phyloP scores from a whole-genome alignment of 2,113 vertebrate genomes.

The Catharus minimus region DNA sequence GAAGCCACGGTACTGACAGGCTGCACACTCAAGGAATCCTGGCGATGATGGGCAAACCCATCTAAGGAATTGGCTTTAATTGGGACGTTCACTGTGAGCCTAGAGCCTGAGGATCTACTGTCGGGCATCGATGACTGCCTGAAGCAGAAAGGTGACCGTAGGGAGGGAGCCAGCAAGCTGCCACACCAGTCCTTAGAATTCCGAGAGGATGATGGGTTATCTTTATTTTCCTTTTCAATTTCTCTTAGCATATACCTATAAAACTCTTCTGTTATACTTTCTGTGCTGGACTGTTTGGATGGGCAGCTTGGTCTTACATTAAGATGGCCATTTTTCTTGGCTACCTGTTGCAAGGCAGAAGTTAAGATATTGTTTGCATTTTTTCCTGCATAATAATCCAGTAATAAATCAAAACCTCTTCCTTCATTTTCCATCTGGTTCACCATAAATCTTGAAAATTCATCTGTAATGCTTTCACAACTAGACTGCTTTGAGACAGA shows the following conservation, averaged over 20 bases:
- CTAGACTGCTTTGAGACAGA: conserved; percentile 98
- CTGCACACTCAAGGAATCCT: conserved; percentile 82
- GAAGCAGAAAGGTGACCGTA: conserved; percentile 83
- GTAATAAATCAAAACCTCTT: conserved; percentile 89
- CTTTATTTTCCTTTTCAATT: conserved; percentile 89
- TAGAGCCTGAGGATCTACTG: conserved; percentile 80
- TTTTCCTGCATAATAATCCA: conserved; percentile 97
- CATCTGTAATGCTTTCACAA: conserved; percentile 97
- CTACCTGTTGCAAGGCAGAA: conserved; percentile 89
- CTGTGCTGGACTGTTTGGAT: conserved; percentile 96
- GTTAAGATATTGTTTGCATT: conserved; percentile 91
- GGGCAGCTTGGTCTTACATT: conserved; percentile 85
- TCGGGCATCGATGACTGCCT: conserved; percentile 92
- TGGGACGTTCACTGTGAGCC: conserved; percentile 86
- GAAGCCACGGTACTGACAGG: conserved; percentile 77
- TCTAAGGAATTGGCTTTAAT: conserved; percentile 96
- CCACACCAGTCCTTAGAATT: conserved; percentile 88
- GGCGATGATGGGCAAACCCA: conserved; percentile 83
- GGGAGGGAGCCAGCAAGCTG: conserved; percentile 81
- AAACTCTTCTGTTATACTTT: conserved; percentile 97
- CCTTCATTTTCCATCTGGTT: conserved; percentile 98
- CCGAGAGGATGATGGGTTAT: conserved; percentile 61
- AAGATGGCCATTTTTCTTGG: conserved; percentile 87
- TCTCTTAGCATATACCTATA: conserved; percentile 94
- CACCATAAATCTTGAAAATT: conserved; percentile 97